phyloP scores from a whole-genome alignment of 2,797 vertebrate genomes.

The Aldrovandia affinis region DNA sequence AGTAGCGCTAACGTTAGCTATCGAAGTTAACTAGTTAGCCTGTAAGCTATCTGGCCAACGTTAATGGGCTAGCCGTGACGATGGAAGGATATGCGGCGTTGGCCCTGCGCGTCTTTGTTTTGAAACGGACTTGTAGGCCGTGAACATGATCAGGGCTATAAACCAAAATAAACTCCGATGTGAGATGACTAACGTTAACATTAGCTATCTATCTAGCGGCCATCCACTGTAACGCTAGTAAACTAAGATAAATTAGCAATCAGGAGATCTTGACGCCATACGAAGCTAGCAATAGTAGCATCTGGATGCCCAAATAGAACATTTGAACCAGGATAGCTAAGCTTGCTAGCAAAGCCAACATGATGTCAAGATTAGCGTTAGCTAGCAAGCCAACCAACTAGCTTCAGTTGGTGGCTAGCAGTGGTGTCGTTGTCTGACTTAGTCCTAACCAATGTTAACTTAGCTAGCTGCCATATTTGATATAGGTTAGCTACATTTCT shows the following conservation, averaged over 20 bases:
- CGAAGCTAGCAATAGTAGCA: not conserved
- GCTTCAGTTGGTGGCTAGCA: not conserved
- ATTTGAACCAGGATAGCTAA: not conserved
- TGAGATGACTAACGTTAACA: not conserved
- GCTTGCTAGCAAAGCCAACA: not conserved
- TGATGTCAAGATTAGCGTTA: no score
- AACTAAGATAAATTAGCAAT: not conserved
- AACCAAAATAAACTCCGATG: not conserved
- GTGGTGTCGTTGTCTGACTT: not conserved
- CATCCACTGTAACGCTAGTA: not conserved
- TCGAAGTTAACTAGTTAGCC: not conserved
- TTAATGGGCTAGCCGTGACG: not conserved
- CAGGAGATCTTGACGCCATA: not conserved
- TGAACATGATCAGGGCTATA: not conserved
- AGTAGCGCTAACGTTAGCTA: not conserved
- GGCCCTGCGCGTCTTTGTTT: conserved; percentile 14
- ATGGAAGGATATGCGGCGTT: not conserved
- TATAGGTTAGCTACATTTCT: not conserved
- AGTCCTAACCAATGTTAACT: not conserved
- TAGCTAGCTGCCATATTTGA: not conserved
- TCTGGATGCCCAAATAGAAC: not conserved
- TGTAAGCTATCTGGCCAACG: not conserved
- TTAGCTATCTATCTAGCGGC: no score
- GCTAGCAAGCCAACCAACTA: not conserved
- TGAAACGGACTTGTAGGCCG: not conserved